Conservation (phyloP, 2,113 vertebrate species). For the Neopipo cinnamomea region DNA sequence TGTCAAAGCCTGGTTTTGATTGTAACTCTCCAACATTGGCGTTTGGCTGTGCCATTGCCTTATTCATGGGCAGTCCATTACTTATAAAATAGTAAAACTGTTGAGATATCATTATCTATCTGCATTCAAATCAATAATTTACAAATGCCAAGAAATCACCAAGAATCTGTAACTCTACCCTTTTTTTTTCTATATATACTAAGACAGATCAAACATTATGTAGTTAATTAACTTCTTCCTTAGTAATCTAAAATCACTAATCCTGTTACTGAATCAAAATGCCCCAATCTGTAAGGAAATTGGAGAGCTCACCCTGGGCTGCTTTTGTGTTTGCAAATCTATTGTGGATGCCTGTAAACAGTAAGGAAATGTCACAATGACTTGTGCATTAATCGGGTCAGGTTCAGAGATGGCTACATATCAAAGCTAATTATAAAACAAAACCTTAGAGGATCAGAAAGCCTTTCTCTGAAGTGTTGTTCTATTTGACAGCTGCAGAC, state of each 20-base stretch:
- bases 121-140: background rate
- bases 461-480: background rate
- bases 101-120: background rate
- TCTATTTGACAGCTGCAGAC: background rate
- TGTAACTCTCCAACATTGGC: background rate
- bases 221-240: background rate
- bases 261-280: background rate
- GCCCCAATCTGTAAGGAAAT: background rate
- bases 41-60: background rate
- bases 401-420: background rate
- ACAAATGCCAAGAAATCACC: background rate
- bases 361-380: background rate
- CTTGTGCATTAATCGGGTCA: background rate
- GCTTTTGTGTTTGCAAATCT: background rate
- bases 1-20: background rate
- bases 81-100: background rate
- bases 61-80: background rate
- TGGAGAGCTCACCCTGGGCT: background rate
- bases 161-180: background rate
- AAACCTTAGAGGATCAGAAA: background rate
- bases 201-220: background rate
- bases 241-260: background rate
- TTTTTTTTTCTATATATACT: background rate
- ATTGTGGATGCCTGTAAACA: background rate
- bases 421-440: constrained; percentile 26